phyloP scores from a whole-genome alignment of 2,113 vertebrate species.

The Protobothrops flavoviridis region DNA sequence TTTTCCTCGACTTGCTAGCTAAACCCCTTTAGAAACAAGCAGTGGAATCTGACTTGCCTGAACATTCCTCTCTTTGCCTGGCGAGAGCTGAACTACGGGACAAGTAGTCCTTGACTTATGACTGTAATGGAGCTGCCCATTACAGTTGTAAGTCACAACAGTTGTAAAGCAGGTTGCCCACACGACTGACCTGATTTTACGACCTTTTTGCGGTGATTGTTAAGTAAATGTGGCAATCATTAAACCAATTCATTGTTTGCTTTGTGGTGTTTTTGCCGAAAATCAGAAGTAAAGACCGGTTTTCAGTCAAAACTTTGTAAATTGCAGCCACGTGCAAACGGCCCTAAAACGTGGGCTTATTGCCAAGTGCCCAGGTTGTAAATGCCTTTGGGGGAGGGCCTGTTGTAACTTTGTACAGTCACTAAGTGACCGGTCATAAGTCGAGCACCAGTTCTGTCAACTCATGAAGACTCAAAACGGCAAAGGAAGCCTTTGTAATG shows the following conservation, averaged over 20 bases:
- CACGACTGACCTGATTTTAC: neutral
- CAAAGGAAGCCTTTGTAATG: neutral
- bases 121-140: neutral
- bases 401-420: neutral
- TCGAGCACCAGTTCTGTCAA: neutral
- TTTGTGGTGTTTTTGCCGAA: neutral
- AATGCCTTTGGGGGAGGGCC: neutral
- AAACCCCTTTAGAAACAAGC: neutral
- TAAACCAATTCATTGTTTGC: neutral
- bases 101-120: neutral
- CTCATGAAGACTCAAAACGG: constrained; percentile 32
- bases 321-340: neutral
- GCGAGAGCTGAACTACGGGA: neutral
- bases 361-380: neutral
- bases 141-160: neutral
- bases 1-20: neutral
- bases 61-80: neutral
- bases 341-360: neutral
- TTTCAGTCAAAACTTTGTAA: neutral
- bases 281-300: neutral
- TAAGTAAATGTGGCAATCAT: neutral
- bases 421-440: neutral
- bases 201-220: neutral
- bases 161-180: neutral
- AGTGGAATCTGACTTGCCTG: neutral